These are phyloP conservation scores for Cryptotis parvus DNA, from an alignment of 2,113 vertebrate genomes.

Conservation along the genomic window DNA sequence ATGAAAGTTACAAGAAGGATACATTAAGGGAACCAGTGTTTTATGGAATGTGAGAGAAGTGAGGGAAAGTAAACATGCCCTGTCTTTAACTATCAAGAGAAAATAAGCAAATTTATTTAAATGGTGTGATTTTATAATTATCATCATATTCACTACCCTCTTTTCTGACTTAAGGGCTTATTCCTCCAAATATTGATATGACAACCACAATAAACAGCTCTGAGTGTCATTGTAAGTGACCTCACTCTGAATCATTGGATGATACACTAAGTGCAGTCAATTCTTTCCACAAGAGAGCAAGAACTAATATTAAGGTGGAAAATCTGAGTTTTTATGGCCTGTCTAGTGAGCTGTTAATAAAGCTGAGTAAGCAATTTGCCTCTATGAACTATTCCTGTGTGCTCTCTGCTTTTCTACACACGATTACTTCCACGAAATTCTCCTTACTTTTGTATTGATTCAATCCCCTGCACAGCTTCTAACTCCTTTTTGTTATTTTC, in stretches of 20 bases:
- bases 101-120: not conserved
- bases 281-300: not conserved
- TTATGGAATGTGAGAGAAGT: not conserved
- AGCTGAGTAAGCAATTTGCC: conserved; percentile 19
- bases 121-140: not conserved
- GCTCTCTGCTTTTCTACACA: not conserved
- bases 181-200: not conserved
- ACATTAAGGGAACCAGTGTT: not conserved
- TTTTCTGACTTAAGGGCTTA: not conserved
- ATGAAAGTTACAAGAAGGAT: not conserved
- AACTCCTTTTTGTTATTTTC: conserved; percentile 52
- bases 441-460: conserved; percentile 53
- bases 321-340: not conserved
- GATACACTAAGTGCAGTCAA: not conserved
- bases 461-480: not conserved
- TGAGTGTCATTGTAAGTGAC: not conserved
- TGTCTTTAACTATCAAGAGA: not conserved
- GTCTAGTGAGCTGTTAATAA: conserved; percentile 36
- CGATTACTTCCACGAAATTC: not conserved
- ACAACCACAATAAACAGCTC: too few species aligned
- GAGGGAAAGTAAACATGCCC: not conserved
- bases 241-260: not conserved
- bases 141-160: not conserved
- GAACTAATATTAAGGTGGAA: not conserved
- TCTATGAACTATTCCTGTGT: not conserved